Evolutionary conservation across 2,888 invertebrate species (phyloP).

Genomic region (Atrina japonica): DNA sequence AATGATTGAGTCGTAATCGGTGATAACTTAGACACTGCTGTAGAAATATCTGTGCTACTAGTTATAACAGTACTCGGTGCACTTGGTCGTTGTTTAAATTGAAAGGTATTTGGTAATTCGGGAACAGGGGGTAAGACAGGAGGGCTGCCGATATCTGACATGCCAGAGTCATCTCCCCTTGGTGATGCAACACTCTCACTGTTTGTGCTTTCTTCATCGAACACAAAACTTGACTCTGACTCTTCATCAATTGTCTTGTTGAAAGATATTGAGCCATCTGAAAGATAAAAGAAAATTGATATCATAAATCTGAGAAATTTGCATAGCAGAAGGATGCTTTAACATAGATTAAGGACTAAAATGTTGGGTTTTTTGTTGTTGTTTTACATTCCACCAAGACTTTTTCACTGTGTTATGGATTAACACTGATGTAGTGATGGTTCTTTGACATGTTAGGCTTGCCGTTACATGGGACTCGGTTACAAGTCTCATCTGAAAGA

Average conservation of each 20-base stretch:
- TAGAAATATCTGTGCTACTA: slow-evolving; percentile 30
- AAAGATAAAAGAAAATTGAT: slow-evolving; percentile 48
- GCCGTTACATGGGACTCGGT: no score
- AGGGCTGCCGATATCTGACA: slow-evolving; percentile 72
- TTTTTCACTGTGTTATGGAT: no score
- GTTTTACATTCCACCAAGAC: no score
- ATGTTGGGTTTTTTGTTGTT: no score
- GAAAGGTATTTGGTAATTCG: slow-evolving; percentile 34
- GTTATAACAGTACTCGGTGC: slow-evolving; percentile 4
- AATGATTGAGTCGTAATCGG: slow-evolving; percentile 57
- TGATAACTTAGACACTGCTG: slow-evolving; percentile 54
- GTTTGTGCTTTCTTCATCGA: slow-evolving; percentile 88
- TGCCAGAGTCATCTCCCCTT: slow-evolving; percentile 67
- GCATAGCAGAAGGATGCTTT: no score
- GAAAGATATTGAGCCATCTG: slow-evolving; percentile 94
- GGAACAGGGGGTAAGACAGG: slow-evolving; percentile 67
- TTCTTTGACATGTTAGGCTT: no score
- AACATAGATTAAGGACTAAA: no score
- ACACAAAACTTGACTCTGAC: slow-evolving; percentile 83
- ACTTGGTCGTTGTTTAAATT: slow-evolving; percentile 19
- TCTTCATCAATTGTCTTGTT: slow-evolving; percentile 89
- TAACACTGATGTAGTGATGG: no score
- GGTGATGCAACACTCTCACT: slow-evolving; percentile 82
- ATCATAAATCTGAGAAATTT: neutral
- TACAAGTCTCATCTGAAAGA: no score